Evolutionary conservation across 2,888 invertebrate species (phyloP).

Genomic region (Lasioglossum vierecki): DNA sequence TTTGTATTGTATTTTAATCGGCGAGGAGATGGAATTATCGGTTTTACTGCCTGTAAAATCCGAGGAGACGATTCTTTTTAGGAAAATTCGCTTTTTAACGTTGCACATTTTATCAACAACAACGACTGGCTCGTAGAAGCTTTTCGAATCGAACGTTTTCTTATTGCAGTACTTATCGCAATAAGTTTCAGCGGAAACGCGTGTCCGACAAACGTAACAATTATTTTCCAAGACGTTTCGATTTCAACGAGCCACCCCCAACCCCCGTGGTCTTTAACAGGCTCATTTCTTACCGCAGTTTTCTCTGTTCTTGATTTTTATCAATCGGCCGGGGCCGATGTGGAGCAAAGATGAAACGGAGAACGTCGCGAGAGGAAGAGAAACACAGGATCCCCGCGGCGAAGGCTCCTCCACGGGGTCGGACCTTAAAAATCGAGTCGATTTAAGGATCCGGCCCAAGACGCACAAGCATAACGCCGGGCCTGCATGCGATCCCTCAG

Average conservation of each 20-base stretch:
- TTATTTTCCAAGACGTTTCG: conserved; percentile 36
- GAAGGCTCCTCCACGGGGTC: conserved; percentile 71
- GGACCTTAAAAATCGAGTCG: conserved; percentile 79
- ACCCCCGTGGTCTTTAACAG: background rate
- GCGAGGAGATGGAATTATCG: background rate
- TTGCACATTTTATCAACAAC: background rate
- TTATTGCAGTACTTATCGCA: too few species aligned
- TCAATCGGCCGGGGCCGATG: conserved; percentile 66
- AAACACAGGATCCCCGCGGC: conserved; percentile 81
- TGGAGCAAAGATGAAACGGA: conserved; percentile 75
- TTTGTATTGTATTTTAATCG: background rate
- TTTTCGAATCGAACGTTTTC: too few species aligned
- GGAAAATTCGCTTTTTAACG: background rate
- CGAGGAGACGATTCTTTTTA: background rate
- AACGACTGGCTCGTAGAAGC: background rate
- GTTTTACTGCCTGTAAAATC: background rate
- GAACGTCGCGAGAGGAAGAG: conserved; percentile 79
- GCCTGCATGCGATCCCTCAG: conserved; percentile 69
- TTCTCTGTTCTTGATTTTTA: conserved; percentile 61
- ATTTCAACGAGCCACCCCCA: conserved; percentile 21
- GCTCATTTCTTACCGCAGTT: conserved; percentile 4
- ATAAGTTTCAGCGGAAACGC: background rate
- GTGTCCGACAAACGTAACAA: background rate
- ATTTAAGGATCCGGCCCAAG: conserved; percentile 78
- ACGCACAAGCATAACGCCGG: conserved; percentile 59